Evolutionary conservation across 2,797 vertebrate species (phyloP), one percentile per base, ranked within the genome.

Genomic region (Taenioides sp.): DNA sequence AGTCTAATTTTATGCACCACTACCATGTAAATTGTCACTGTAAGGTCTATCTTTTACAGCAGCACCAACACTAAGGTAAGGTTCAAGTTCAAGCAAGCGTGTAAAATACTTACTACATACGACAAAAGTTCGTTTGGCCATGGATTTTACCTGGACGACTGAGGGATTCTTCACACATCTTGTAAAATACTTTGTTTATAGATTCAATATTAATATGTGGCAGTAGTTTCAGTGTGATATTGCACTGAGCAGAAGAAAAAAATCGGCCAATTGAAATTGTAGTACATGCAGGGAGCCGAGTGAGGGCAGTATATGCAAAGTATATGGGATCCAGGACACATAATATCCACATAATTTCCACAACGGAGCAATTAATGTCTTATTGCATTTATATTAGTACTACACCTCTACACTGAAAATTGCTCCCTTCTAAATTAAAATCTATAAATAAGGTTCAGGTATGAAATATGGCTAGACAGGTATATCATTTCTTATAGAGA

Each of bases 261-360:
- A 11, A 2, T 43, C 2, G 37, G 37, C 37, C 37, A 40, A 10
- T 43, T 55, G 7, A 22, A 22, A 20, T 1, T 77, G 76, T 64
- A 87, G 43, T 84, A 60, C 64, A 61, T 55, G 23, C 0, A 0
- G 65, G 0, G 50, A n/a, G 73, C 85, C 91, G 74, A 74, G 71
- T 43, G 91, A 67, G 86, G 91, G 89, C 92, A 88, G 85, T 88
- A 87, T 73, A 78, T 63, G 64, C 89, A 85, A 80, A 28, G 73
- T 55, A 84, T 25, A 80, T n/a, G 7, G n/a, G 2, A 3, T 18
- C 34, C 5, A 23, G 31, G 37, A 43, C 4, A 20, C 0, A 40
- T 18, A 17, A 34, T 61, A 23, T 11, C 23, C 1, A 31, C 31
- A 31, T 31, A 31, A 63, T 2, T 69, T 20, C 49, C 5, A 61